These are phyloP conservation scores for Aphodius sticticus DNA, from an alignment of 2,888 invertebrate species.

Conservation along the genomic window DNA sequence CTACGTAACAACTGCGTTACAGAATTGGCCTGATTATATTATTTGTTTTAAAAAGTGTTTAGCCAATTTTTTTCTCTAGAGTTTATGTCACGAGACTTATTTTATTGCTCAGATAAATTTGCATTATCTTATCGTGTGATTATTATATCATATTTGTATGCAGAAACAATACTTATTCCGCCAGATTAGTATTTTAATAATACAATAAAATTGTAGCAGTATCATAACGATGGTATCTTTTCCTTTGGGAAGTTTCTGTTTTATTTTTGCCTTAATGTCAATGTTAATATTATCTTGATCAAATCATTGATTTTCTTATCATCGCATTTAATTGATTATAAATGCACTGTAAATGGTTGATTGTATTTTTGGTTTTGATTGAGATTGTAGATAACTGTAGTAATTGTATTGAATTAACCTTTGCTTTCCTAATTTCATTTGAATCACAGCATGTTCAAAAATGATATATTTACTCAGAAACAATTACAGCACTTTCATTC, in stretches of 20 bases:
- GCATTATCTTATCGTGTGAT: background rate
- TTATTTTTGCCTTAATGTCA: background rate
- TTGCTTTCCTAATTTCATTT: background rate
- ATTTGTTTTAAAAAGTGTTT: too few species aligned
- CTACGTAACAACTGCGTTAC: too few species aligned
- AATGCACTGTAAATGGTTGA: background rate
- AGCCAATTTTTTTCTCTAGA: background rate
- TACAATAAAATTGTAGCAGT: background rate
- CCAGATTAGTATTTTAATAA: background rate
- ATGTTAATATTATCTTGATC: background rate
- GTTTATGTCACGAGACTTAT: background rate
- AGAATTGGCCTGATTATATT: too few species aligned
- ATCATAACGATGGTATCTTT: too few species aligned
- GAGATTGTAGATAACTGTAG: background rate
- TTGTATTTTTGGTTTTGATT: background rate
- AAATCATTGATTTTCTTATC: background rate
- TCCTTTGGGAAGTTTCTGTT: too few species aligned
- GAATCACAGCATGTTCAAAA: background rate
- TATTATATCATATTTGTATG: slow-evolving; percentile 4
- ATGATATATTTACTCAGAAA: too few species aligned
- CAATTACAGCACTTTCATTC: too few species aligned
- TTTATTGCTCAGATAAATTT: background rate
- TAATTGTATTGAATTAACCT: background rate
- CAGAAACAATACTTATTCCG: background rate
- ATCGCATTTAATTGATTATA: background rate